Evolutionary conservation across 1,140 invertebrate genomes (phyloP), one percentile per base, ranked within the genome.

Genomic region (Neodiprion fabricii): DNA sequence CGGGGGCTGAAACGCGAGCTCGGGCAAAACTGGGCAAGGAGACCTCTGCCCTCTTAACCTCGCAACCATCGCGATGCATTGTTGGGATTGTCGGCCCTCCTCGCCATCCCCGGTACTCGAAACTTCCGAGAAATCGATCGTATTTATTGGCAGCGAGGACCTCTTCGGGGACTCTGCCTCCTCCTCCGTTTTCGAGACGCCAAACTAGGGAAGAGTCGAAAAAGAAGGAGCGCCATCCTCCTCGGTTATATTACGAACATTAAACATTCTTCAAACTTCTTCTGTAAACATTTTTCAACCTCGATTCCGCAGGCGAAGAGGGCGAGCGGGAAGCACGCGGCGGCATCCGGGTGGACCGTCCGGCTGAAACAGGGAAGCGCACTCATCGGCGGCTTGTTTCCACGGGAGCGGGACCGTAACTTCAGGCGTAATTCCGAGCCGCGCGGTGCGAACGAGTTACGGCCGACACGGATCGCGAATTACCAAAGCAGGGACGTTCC

Each of bases 391-490:
- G 81, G 81, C 82, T 85, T 86, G 85, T 86, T 84, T 79, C 78
- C 53, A 0, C 53, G 53, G 53, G 80, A 79, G 82, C 76, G 80
- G 81, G 83, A 83, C 85, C 23, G 85, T 86, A 86, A 86, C 85
- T 86, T 80, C 80, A 78, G 74, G 80, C 85, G 85, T 85, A 84
- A 85, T 86, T 84, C 85, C 79, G 78, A 78, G 80, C 79, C 70
- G 77, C 77, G 77, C 79, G 74, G 77, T 3, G 12, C 61, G 61
- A 80, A 82, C 82, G 83, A 87, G 80, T 86, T 86, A 87, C 86
- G 85, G 76, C 77, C 85, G 80, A 87, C 86, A 87, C 79, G 86
- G 79, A 85, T 86, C 81, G 84, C 82, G 85, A 86, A 87, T 87
- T 87, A 87, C 76, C 83, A 73, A 78, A 82, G 78, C 77, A 81